Base-by-base conservation (phyloP, 2,113 vertebrate genomes). In the Oreochromis spilurus region DNA sequence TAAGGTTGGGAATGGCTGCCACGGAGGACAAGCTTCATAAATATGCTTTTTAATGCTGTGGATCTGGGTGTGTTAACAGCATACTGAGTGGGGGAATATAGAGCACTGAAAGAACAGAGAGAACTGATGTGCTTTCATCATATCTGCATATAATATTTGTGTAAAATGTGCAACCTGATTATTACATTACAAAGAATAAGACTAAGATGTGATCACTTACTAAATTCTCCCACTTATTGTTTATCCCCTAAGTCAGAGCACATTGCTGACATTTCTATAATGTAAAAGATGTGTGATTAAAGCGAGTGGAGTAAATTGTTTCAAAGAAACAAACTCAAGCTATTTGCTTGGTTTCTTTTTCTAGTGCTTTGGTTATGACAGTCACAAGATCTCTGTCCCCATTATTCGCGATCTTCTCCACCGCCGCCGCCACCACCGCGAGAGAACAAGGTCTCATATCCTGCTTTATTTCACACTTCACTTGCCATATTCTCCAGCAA, bases 391-490 rank as follows among this genome's bases (percentile, higher is more conserved):
- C 55, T 16, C 48, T 2, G 14, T 53, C 12, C n/a, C 21, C 19
- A 9, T 55, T 13, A n/a, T 58, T 60, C 8, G 9, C 14, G 4
- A 85, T 77, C 85, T 87, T 54, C 78, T 83, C 43, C 16, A 50
- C 67, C 4, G 9, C 67, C 8, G 65, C 62, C 10, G 40, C 9
- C 8, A 24, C 65, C 86, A 67, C 36, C 5, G 3, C 31, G 29
- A 79, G 52, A 83, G 87, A 92, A 94, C 92, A 91, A 92, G 89
- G 82, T 89, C 89, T 91, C 91, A 86, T 92, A 87, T 87, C 70
- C 89, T 55, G 72, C 90, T 90, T 93, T 90, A 95, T 95, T 96
- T 95, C 93, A 95, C 95, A 95, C 95, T 94, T 89, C 87, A 93
- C 94, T 95, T 93, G 89, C 38, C 87, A 19, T 89, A 89, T 91